These are phyloP conservation scores for Crotophaga sulcirostris DNA, from an alignment of 2,113 vertebrate genomes.

Conservation along the genomic window DNA sequence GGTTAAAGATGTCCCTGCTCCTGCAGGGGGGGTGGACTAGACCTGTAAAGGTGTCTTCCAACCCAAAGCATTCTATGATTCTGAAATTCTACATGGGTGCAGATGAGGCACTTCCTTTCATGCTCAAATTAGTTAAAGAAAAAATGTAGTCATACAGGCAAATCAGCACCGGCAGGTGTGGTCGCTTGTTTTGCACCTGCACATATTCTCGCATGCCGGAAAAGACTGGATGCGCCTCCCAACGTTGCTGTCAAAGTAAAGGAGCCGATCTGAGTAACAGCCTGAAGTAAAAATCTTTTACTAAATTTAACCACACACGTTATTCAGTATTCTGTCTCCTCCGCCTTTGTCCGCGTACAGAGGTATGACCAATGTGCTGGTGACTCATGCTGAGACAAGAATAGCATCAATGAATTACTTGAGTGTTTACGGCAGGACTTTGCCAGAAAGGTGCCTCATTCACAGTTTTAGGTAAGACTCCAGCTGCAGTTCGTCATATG, in stretches of 20 bases:
- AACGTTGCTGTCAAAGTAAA: not conserved
- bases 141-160: not conserved
- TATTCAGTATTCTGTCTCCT: not conserved
- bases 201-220: not conserved
- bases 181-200: not conserved
- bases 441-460: conserved; percentile 15
- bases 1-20: too few species aligned
- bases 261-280: not conserved
- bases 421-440: not conserved
- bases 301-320: not conserved
- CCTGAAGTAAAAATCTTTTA: not conserved
- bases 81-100: not conserved
- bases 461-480: conserved; percentile 14
- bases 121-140: not conserved
- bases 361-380: conserved; percentile 17
- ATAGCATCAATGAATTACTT: conserved; percentile 30
- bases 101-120: not conserved
- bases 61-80: too few species aligned
- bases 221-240: not conserved
- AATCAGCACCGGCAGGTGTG: not conserved
- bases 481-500: not conserved
- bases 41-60: too few species aligned
- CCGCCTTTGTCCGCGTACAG: not conserved
- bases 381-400: conserved; percentile 34
- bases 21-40: too few species aligned